Base-by-base conservation (phyloP, 2,113 vertebrate species). In the Aviceda subcristata region DNA sequence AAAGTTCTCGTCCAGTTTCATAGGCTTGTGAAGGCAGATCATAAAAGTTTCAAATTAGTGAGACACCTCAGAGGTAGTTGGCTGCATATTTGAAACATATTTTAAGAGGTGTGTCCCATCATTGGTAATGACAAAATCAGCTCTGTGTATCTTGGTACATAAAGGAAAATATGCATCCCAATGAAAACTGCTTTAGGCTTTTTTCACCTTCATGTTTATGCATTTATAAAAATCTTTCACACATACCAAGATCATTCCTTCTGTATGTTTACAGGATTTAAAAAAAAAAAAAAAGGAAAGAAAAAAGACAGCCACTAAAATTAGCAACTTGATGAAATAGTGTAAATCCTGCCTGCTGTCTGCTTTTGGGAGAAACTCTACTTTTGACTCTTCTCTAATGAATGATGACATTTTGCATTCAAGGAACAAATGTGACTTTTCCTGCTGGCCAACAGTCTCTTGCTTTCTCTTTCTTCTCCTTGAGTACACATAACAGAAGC, bases 111-210 rank as follows among this genome's bases (percentile, higher is more conserved):
- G 62, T 53, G 39, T 76, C 89, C 48, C 36, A 38, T 92, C 62
- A 34, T 19, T 64, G 56, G 57, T 91, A 95, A 95, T 91, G 86
- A 90, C 84, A 94, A 91, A 94, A 92, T 94, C 95, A 94, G 89
- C 48, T 68, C 73, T 64, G 30, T 48, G 8, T 86, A 7, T 89
- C 51, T 64, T 41, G 53, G 36, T 91, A 57, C 57, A 3, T 85
- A 69, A 91, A 87, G 22, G 57, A 89, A 92, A 87, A 72, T 92
- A 48, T 19, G n/a, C 26, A 66, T 75, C 43, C 51, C 12, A 32
- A 14, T 64, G 50, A 78, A 83, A 92, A 78, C 5, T 1, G 3
- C 51, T 86, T 71, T 27, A 30, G 63, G 41, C 12, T 92, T 79
- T 88, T 95, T 93, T 85, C 23, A 56, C 43, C 24, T 67, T 75